A percentile compares a stretch with the other conserved stretches of the same genome.
Evolutionary conservation across 64 coral and sea anemone genomes (phyloP).

Genomic region (Exaiptasia diaphana): DNA sequence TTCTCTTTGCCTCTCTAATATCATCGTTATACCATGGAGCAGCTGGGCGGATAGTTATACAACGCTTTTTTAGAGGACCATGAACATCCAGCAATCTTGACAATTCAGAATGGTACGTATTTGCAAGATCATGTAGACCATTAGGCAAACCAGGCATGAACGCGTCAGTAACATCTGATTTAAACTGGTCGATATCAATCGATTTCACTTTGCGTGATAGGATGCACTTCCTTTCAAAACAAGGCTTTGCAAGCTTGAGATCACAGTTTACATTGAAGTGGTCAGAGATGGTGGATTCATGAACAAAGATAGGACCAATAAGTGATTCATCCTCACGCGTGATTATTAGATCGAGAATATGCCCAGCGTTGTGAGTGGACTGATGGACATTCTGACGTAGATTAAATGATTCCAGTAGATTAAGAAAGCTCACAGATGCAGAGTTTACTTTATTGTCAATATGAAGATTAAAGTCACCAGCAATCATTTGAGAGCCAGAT

Average conservation of each 20-base stretch:
- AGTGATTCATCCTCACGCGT: neutral
- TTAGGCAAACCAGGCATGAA: neutral
- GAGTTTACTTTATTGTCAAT: neutral
- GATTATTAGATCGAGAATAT: neutral
- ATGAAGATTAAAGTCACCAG: conserved; percentile 33
- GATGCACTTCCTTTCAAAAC: neutral
- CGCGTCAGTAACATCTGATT: neutral
- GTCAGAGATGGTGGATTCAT: neutral
- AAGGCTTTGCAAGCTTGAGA: neutral
- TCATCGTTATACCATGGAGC: conserved; percentile 12
- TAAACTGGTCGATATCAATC: neutral
- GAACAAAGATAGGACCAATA: neutral
- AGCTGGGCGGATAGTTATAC: neutral
- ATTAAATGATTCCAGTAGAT: neutral
- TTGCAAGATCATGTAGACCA: neutral
- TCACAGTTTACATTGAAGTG: neutral
- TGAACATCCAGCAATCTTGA: neutral
- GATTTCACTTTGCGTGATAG: neutral
- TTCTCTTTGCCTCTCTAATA: conserved; percentile 11
- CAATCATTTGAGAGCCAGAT: neutral
- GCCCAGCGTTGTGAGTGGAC: neutral
- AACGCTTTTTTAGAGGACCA: neutral
- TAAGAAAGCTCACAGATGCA: neutral
- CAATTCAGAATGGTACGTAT: neutral
- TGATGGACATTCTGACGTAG: neutral